Evolutionary conservation across 2,113 vertebrate species (phyloP).

Genomic region (Triplophysa rosa): DNA sequence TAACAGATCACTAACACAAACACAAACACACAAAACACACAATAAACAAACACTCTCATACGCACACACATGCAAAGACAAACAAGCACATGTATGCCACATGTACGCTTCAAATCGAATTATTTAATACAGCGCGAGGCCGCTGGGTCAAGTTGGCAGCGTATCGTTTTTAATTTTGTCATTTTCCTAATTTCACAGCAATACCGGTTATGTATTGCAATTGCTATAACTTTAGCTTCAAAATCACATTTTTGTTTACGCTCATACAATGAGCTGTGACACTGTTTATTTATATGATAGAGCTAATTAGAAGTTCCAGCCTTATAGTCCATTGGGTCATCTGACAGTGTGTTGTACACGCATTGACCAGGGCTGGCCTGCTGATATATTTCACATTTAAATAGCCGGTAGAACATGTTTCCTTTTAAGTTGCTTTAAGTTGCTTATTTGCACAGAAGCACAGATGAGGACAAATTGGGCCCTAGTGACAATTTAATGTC

Average conservation of each 20-base stretch:
- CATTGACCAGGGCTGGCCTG: not conserved
- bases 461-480: conserved; percentile 13
- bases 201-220: not conserved
- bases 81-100: conserved; percentile 35
- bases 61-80: conserved; percentile 42
- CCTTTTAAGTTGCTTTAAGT: not conserved
- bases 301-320: conserved; percentile 25
- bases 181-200: not conserved
- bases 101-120: conserved; percentile 32
- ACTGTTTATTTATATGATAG: not conserved
- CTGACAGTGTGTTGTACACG: conserved; percentile 6
- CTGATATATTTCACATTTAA: not conserved
- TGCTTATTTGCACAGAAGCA: conserved; percentile 7
- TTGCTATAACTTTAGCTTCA: not conserved
- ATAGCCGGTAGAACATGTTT: not conserved
- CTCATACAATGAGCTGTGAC: not conserved
- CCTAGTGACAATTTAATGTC: not conserved
- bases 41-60: conserved; percentile 25
- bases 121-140: conserved; percentile 27
- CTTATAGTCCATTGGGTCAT: conserved; percentile 10
- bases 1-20: not conserved
- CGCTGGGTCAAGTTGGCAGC: not conserved
- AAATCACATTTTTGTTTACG: not conserved
- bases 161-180: not conserved
- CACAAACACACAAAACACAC: not conserved